Conservation (phyloP, 2,113 vertebrate species). For the Ptilorrhoa leucosticta region DNA sequence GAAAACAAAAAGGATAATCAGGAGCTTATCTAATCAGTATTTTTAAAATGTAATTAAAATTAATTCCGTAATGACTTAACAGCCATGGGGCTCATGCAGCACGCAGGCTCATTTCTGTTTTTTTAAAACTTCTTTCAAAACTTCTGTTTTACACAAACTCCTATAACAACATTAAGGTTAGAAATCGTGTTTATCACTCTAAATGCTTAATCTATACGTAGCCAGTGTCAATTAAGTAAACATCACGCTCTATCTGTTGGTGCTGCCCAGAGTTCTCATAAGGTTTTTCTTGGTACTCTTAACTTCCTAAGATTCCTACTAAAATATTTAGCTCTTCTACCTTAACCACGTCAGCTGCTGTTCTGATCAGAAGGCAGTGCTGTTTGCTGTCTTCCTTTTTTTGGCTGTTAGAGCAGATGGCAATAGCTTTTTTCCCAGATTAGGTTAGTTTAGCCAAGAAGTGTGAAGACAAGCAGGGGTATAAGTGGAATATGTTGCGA, state of each 20-base stretch:
- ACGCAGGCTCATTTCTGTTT: background rate
- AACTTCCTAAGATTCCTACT: background rate
- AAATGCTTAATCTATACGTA: background rate
- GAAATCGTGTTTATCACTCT: background rate
- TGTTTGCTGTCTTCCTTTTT: background rate
- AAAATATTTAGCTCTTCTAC: background rate
- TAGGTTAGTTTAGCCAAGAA: slow-evolving; percentile 1
- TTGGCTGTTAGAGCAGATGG: background rate
- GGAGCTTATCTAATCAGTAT: background rate
- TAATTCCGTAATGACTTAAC: background rate
- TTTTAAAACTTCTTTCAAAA: background rate
- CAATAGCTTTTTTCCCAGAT: slow-evolving; percentile 16
- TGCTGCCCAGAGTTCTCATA: background rate
- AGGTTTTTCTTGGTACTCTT: background rate
- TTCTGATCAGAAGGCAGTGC: background rate
- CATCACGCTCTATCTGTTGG: background rate
- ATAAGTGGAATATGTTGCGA: background rate
- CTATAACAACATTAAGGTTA: background rate
- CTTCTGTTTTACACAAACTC: background rate
- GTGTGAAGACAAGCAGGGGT: background rate
- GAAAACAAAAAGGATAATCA: background rate
- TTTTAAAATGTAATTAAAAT: background rate
- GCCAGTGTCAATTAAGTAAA: background rate
- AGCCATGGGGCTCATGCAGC: background rate
- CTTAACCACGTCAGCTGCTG: background rate